These are phyloP conservation scores for Epiblema foenella DNA, from an alignment of 2,888 invertebrate genomes.

Conservation along the genomic window DNA sequence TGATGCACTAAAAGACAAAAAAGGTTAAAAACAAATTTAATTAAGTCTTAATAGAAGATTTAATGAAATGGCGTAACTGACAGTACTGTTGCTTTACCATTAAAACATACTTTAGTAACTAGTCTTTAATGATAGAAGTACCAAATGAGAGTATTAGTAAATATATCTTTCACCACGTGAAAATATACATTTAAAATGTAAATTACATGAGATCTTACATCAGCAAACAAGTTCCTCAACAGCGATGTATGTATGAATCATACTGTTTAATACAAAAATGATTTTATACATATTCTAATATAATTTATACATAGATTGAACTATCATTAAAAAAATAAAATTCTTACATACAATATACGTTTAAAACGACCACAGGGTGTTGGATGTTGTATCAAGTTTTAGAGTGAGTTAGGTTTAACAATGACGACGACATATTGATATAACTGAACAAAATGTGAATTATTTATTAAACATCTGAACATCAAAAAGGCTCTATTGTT, in stretches of 20 bases:
- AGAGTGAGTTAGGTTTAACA: not conserved
- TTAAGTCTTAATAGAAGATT: slow-evolving; percentile 5
- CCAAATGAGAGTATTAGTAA: slow-evolving; percentile 44
- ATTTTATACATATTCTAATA: slow-evolving; percentile 27
- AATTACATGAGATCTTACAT: slow-evolving; percentile 46
- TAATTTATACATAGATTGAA: slow-evolving; percentile 32
- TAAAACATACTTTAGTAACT: slow-evolving; percentile 36
- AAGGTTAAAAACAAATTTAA: slow-evolving; percentile 5
- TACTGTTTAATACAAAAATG: slow-evolving; percentile 30
- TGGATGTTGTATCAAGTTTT: slow-evolving; percentile 1
- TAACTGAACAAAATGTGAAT: not conserved
- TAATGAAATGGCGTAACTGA: slow-evolving; percentile 38
- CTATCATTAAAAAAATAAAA: slow-evolving; percentile 37
- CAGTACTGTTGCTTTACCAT: slow-evolving; percentile 33
- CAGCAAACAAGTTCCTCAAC: slow-evolving; percentile 40
- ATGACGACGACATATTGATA: not conserved
- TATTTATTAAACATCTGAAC: not conserved
- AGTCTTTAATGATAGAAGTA: slow-evolving; percentile 41
- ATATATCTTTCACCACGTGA: slow-evolving; percentile 43
- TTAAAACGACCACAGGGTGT: slow-evolving; percentile 23
- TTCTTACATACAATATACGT: slow-evolving; percentile 25
- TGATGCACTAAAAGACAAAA: slow-evolving; percentile 14
- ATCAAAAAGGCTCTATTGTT: not conserved
- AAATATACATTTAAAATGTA: slow-evolving; percentile 38
- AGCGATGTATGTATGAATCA: slow-evolving; percentile 35